Base-by-base conservation (phyloP, 1,140 invertebrate genomes). In the Zophobas morio region DNA sequence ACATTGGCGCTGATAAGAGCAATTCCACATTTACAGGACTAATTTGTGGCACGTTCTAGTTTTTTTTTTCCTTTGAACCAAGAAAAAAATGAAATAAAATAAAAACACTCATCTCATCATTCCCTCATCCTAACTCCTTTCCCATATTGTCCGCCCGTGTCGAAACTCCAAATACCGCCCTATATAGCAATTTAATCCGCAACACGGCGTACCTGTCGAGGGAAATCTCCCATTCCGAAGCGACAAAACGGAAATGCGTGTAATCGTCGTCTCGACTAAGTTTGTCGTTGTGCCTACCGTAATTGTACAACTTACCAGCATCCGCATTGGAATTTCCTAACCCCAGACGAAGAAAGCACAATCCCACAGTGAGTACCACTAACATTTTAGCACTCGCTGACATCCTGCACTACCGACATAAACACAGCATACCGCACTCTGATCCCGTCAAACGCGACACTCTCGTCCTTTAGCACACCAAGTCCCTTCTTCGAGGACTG, bases 391-490 rank as follows among this genome's bases (percentile, higher is more conserved):
- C 73, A 60, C 42, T 63, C 71, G 46, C 33, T 39, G 34, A 40
- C 54, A 60, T 63, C 54, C 78, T 53, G 74, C 78, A 79, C 78
- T 79, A 79, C 78, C 78, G 78, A 79, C 46, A 57, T 75, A 46
- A 70, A 60, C 53, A 79, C 74, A 6, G 36, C 78, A 79, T 79
- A 53, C 74, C 78, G 78, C 36, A 74, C 70, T 37, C 8, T 54
- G 3, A 66, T 42, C n/a, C 1, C 37, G 60, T 20, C 20, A 51
- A 51, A 51, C 49, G 20, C 60, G 56, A 39, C 39, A 42, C 37
- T 20, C 32, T 32, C 36, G 40, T 20, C 39, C 33, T 36, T 42
- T 66, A 60, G 37, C 37, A 66, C 37, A 42, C 1, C 37, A n/a
- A 42, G 33, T 6, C 20, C 32, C 35, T 5, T 32, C 60, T 42